Evolutionary conservation across 2,888 invertebrate genomes (phyloP).

Genomic region (Lasioglossum villosulum): DNA sequence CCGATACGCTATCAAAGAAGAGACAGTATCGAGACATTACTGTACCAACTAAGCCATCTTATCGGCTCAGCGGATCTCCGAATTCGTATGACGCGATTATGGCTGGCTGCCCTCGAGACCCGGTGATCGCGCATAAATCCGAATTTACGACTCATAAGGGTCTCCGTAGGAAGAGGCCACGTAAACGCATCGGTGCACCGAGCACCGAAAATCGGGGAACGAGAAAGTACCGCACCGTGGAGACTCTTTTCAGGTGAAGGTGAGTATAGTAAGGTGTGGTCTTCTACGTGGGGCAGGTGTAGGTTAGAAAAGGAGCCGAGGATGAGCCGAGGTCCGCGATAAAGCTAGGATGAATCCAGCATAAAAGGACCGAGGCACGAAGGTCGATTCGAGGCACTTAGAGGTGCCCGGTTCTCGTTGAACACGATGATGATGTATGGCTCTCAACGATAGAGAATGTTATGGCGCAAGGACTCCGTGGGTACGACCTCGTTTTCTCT

Average conservation of each 20-base stretch:
- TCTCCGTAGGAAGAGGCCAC: background rate
- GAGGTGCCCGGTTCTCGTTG: constrained; percentile 73
- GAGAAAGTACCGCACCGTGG: constrained; percentile 38
- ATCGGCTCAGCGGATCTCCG: background rate
- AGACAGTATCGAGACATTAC: background rate
- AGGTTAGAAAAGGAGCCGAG: too few species aligned
- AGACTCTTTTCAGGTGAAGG: constrained; percentile 25
- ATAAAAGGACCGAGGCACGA: constrained; percentile 65
- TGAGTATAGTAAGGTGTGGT: constrained; percentile 1
- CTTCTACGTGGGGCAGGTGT: background rate
- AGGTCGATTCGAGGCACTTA: constrained; percentile 78
- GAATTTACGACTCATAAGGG: background rate
- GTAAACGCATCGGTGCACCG: constrained; percentile 22
- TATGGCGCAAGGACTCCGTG: constrained; percentile 65
- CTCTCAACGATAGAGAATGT: constrained; percentile 74
- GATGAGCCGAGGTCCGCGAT: constrained; percentile 46
- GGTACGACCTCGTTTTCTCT: constrained; percentile 68
- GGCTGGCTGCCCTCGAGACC: background rate
- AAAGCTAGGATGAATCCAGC: constrained; percentile 63
- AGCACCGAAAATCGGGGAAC: constrained; percentile 38
- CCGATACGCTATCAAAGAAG: background rate
- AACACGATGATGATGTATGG: constrained; percentile 80
- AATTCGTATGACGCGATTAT: background rate
- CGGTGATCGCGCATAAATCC: background rate
- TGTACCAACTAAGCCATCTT: background rate